Evolutionary conservation across 2,113 vertebrate species (phyloP).

Genomic region (Urocitellus parryii): DNA sequence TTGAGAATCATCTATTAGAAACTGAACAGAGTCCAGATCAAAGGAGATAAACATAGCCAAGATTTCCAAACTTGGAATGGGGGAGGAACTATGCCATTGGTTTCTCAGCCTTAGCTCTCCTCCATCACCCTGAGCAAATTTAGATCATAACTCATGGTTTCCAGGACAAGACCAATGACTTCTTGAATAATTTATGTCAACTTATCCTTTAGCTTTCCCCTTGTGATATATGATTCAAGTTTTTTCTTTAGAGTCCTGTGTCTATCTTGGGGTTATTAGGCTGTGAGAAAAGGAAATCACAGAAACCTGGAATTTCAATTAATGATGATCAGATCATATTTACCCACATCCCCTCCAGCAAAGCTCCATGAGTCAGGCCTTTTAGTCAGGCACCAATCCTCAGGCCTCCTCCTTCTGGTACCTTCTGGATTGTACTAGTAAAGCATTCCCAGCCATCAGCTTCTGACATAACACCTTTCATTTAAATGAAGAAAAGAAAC

Average conservation of each 20-base stretch:
- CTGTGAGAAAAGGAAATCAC: constrained; percentile 47
- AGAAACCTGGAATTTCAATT: constrained; percentile 36
- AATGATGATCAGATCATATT: constrained; percentile 29
- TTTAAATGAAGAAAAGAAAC: constrained; percentile 24
- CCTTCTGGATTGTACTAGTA: background rate
- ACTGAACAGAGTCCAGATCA: background rate
- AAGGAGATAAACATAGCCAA: background rate
- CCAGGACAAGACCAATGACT: background rate
- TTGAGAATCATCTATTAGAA: background rate
- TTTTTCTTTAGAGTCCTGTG: background rate
- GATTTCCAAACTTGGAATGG: background rate
- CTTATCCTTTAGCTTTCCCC: background rate
- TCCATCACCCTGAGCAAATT: background rate
- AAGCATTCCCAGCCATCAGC: background rate
- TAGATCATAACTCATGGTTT: background rate
- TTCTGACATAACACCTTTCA: background rate
- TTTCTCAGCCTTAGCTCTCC: background rate
- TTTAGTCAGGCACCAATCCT: constrained; percentile 12
- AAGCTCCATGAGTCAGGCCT: background rate
- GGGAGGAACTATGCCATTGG: background rate
- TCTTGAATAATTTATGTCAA: background rate
- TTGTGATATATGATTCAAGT: background rate
- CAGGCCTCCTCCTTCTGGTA: background rate
- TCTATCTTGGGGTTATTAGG: background rate
- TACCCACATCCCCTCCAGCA: background rate